Percentiles rank a stretch among this genome's conserved stretches.
Evolutionary conservation across 2,888 invertebrate genomes (phyloP).

Genomic region (Lasioglossum zephyrum): DNA sequence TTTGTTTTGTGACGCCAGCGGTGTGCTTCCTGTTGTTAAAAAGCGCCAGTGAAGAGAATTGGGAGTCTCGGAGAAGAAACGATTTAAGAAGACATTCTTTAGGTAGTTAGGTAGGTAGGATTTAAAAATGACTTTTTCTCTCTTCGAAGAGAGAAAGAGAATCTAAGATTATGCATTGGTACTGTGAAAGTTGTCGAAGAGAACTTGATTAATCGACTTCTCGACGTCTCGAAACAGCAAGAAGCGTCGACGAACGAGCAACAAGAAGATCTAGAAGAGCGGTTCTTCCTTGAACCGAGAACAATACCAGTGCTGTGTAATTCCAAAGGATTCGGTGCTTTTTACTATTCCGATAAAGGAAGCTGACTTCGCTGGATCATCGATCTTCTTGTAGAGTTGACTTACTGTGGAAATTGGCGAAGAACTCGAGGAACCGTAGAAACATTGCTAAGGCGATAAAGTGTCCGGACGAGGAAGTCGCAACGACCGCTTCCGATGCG

Average conservation of each 20-base stretch:
- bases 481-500: neutral
- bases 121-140: too few species aligned
- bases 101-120: too few species aligned
- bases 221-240: neutral
- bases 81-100: neutral
- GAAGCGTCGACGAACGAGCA: neutral
- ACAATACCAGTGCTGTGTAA: neutral
- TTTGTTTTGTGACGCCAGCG: neutral
- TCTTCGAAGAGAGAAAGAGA: too few species aligned
- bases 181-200: too few species aligned
- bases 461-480: neutral
- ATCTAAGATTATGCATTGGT: too few species aligned
- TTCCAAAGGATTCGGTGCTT: neutral
- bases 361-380: neutral
- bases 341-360: neutral
- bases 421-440: neutral
- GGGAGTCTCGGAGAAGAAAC: neutral
- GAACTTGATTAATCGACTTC: neutral
- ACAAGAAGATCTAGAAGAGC: neutral
- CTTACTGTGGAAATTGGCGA: neutral
- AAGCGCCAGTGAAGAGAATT: neutral
- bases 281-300: neutral
- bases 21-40: neutral
- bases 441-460: neutral
- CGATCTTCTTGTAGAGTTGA: neutral